Base-by-base conservation (phyloP, 2,888 invertebrate genomes). In the Apamea epomidion region DNA sequence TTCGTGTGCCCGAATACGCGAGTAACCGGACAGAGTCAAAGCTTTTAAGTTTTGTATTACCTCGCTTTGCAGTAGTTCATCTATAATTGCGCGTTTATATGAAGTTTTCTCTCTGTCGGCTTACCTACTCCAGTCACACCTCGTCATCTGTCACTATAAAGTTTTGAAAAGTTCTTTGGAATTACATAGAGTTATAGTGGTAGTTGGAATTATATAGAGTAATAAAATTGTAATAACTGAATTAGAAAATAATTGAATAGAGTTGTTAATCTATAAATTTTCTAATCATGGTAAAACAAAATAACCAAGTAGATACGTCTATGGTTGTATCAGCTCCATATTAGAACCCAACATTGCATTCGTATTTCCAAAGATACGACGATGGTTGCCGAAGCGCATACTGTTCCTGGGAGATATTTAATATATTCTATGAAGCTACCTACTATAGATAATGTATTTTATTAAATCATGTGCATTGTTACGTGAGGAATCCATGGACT, bases 401-500 rank as follows among this genome's bases (percentile, higher is more conserved):
- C 18, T 58, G 12, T 37, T 58, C 2, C 3, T 58, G 54, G 54
- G 14, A 8, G 6, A 51, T 32, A 2, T 51, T 10, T 71, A 32
- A 16, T 62, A 10, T 51, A 37, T 12, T 37, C 32, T 37, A 60
- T 21, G 62, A 18, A 37, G 18, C 18, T 21, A 48, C 10, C 18
- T 21, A 48, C 10, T 25, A n/a, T 21, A 42, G 6, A 42, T 42
- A 21, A 69, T 32, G 16, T 21, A 14, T 48, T 18, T 45, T 81
- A 74, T 60, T 25, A 70, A 81, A 72, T 71, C 78, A 82, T 67
- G 32, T 74, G 29, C 74, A 73, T 87, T 78, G 76, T 85, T 81
- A 70, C 68, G 70, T 68, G 29, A 80, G 67, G 16, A 71, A 64
- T n/a, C 29, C 32, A 60, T 48, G 64, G 51, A 70, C 65, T 6